Base-by-base conservation (phyloP, 2,797 vertebrate genomes). In the Argentina silus region DNA sequence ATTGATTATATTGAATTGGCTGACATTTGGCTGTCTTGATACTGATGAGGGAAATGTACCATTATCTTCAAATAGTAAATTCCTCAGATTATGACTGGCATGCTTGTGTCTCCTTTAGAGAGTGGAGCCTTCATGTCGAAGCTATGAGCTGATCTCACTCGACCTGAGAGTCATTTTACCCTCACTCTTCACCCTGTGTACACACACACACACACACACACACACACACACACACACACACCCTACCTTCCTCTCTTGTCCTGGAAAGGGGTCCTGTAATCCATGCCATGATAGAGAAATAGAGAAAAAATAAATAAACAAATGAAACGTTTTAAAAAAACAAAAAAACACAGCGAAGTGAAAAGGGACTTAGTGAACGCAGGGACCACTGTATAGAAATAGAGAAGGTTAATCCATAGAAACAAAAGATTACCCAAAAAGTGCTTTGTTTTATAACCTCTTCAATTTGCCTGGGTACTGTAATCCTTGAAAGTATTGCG, bases 161-260 rank as follows among this genome's bases (percentile, higher is more conserved):
- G n/a, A n/a, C n/a, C n/a, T n/a, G n/a, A n/a, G n/a, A n/a, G n/a
- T n/a, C n/a, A n/a, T n/a, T n/a, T n/a, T n/a, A n/a, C n/a, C n/a
- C n/a, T n/a, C n/a, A n/a, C n/a, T n/a, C n/a, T n/a, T n/a, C n/a
- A n/a, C n/a, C n/a, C n/a, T n/a, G n/a, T n/a, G n/a, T n/a, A n/a
- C 50, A 51, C 50, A 51, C 50, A 10, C 50, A 51, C 42, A 27
- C 27, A 55, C 36, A 23, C 15, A 53, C 27, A 53, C 23, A 67
- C 23, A 68, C 53, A 69, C 36, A 12, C 62, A 47, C 43, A 65
- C 63, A 66, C 63, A 47, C 44, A 48, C 19, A 47, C 45, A 23
- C n/a, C 2, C 6, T 69, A 61, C 36, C 50, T 76, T 83, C 86
- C 84, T 87, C 72, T 79, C 17, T 27, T 67, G 15, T n/a, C 14